Evolutionary conservation across 1,140 invertebrate genomes (phyloP).

Genomic region (Copidosoma floridanum): DNA sequence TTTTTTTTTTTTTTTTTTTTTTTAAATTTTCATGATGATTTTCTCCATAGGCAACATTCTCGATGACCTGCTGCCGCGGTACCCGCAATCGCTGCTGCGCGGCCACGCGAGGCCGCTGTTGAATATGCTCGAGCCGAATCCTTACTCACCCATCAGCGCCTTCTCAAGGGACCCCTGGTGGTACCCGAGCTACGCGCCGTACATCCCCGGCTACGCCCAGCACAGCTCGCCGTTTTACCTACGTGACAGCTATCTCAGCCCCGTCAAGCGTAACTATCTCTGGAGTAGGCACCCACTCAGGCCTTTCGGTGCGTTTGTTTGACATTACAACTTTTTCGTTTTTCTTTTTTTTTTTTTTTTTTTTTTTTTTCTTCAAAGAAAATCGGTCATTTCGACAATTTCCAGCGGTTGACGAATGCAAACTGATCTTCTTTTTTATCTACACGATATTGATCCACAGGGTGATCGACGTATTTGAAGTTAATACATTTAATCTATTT

Average conservation of each 20-base stretch:
- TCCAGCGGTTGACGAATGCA: too few species aligned
- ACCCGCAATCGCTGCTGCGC: constrained; percentile 46
- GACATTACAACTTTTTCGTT: neutral
- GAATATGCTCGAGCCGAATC: constrained; percentile 74
- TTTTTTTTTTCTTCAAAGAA: too few species aligned
- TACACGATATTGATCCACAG: too few species aligned
- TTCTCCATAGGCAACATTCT: constrained; percentile 52
- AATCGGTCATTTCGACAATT: too few species aligned
- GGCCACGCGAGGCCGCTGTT: constrained; percentile 63
- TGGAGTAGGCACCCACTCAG: constrained; percentile 86
- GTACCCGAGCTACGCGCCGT: constrained; percentile 77
- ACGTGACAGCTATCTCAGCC: constrained; percentile 82
- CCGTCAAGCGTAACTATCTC: constrained; percentile 82
- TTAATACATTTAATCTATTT: too few species aligned
- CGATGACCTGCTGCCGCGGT: constrained; percentile 39
- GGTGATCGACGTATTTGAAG: too few species aligned
- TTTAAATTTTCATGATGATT: too few species aligned
- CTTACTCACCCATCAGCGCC: constrained; percentile 71
- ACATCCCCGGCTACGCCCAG: constrained; percentile 61
- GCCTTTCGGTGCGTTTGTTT: constrained; percentile 68
- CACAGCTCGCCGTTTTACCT: constrained; percentile 75
- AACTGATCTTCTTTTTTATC: too few species aligned
- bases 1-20: neutral
- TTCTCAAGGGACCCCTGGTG: constrained; percentile 83
- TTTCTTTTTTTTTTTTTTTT: constrained; percentile 6